Evolutionary conservation across 2,113 vertebrate species (phyloP).

Genomic region (Ranitomeya variabilis): DNA sequence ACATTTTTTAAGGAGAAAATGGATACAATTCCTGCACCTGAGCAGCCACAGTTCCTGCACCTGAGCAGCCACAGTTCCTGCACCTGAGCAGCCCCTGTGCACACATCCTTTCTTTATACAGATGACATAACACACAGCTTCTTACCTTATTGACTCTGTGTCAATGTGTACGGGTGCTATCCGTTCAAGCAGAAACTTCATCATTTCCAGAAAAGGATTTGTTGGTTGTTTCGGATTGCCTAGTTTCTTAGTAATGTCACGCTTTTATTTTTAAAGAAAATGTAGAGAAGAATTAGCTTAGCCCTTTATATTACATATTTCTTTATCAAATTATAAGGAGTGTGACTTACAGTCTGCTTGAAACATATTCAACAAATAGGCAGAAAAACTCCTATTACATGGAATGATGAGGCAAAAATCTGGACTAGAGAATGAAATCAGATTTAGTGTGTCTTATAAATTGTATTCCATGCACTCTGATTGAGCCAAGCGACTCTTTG

Average conservation of each 20-base stretch:
- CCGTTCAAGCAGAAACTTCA: conserved; percentile 87
- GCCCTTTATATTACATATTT: neutral
- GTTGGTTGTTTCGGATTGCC: conserved; percentile 84
- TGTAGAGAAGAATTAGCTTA: neutral
- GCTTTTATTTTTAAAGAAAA: conserved; percentile 63
- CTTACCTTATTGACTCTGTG: conserved; percentile 83
- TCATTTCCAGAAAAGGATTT: conserved; percentile 89
- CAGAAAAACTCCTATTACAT: neutral
- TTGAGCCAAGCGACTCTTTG: too few relatives aligned
- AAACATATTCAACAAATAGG: neutral
- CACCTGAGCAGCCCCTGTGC: neutral
- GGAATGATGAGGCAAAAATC: neutral
- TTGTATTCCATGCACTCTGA: too few relatives aligned
- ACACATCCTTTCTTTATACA: neutral
- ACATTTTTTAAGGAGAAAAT: neutral
- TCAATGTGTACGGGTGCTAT: conserved; percentile 85
- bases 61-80: too few relatives aligned
- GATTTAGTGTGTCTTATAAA: too few relatives aligned
- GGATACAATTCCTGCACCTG: neutral
- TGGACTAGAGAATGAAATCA: too few relatives aligned
- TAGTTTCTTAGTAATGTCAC: conserved; percentile 84
- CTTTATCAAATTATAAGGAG: neutral
- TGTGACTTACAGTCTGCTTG: neutral
- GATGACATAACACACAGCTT: neutral
- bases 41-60: too few relatives aligned